These are phyloP conservation scores for Cyprinella venusta DNA, from an alignment of 2,797 vertebrate species.

Conservation along the genomic window DNA sequence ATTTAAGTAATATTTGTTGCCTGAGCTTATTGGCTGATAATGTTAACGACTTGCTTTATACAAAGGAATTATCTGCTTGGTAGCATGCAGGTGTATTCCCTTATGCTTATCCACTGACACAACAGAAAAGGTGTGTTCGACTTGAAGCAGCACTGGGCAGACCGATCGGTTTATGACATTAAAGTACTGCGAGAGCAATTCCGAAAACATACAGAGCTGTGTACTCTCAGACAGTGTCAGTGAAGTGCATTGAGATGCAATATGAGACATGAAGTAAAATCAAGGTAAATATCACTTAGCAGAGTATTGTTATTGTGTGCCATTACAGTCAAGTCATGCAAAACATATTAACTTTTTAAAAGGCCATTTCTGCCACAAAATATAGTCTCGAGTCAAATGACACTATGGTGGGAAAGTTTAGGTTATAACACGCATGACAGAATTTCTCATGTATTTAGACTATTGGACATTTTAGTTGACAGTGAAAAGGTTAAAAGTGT, in stretches of 20 bases:
- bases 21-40: background rate
- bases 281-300: background rate
- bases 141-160: background rate
- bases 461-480: background rate
- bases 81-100: background rate
- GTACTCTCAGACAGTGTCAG: background rate
- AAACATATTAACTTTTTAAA: background rate
- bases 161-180: background rate
- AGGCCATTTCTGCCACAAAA: background rate
- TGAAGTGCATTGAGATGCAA: background rate
- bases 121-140: background rate
- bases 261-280: background rate
- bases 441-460: background rate
- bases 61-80: no score
- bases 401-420: no score
- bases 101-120: background rate
- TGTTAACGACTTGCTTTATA: background rate
- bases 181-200: background rate
- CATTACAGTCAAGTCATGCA: background rate
- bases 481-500: background rate
- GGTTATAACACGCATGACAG: background rate
- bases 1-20: background rate
- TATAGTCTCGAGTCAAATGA: background rate
- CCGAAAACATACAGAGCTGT: background rate
- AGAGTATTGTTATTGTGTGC: background rate